Conservation (phyloP, 2,888 invertebrate species). For the Selenia dentaria region DNA sequence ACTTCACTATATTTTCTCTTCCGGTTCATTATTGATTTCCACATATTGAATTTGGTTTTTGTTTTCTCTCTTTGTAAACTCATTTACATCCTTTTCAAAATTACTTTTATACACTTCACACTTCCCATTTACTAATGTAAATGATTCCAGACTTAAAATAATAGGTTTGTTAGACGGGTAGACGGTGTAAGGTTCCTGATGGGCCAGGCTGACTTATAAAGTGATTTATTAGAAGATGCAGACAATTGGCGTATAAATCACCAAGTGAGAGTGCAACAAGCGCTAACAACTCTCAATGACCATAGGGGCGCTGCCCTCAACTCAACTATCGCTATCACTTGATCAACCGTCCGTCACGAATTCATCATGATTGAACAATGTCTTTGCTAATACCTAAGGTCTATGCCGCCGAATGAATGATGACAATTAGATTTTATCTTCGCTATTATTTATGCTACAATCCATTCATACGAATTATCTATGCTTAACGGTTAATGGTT, state of each 20-base stretch:
- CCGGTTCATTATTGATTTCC: slow-evolving; percentile 75
- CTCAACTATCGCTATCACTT: slow-evolving; percentile 28
- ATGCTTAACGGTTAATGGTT: no score
- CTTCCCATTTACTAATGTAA: not conserved
- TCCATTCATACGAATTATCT: no score
- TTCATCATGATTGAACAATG: slow-evolving; percentile 9
- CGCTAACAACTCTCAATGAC: slow-evolving; percentile 62
- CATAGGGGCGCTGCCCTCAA: slow-evolving; percentile 67
- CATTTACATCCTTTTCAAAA: slow-evolving; percentile 49
- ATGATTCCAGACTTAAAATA: slow-evolving; percentile 1
- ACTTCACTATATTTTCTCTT: slow-evolving; percentile 77
- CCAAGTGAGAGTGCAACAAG: slow-evolving; percentile 50
- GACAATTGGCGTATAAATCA: slow-evolving; percentile 70
- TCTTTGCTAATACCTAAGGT: slow-evolving; percentile 3
- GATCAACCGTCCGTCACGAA: slow-evolving; percentile 3
- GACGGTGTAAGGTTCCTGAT: slow-evolving; percentile 24
- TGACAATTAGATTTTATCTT: no score
- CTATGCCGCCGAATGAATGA: no score
- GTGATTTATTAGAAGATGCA: slow-evolving; percentile 45
- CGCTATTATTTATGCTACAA: no score
- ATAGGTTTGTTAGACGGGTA: slow-evolving; percentile 2
- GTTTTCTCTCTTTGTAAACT: slow-evolving; percentile 70
- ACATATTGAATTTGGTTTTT: slow-evolving; percentile 71
- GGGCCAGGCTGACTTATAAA: slow-evolving; percentile 31
- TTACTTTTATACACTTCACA: slow-evolving; percentile 13